Evolutionary conservation across 2,113 vertebrate genomes (phyloP), one percentile per base, ranked within the genome.

Genomic region (Phaethon lepturus): DNA sequence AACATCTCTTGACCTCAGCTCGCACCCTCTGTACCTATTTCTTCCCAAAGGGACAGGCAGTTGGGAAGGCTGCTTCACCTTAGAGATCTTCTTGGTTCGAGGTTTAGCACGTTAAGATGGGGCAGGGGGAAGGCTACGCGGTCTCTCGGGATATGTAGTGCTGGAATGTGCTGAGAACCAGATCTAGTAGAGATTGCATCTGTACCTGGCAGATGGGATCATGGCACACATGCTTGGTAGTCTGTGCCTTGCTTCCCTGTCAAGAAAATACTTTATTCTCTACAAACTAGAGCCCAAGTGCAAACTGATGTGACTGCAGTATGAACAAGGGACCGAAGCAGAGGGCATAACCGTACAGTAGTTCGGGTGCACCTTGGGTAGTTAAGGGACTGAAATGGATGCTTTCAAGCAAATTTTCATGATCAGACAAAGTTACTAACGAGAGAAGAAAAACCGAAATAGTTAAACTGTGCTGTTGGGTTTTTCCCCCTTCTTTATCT

Each of bases 281-380:
- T 75, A 26, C 26, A 40, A 47, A 42, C 6, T 22, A 55, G 17
- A 93, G 56, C 13, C 35, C 10, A 33, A 62, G 59, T 23, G n/a
- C 60, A 62, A 69, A 23, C 10, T 31, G 80, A 14, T 17, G 17
- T 45, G 63, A 17, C 44, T 26, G 60, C 52, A 76, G 35, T 0
- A 0, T 29, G 52, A 74, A 29, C 0, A 3, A 17, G 10, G 38
- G 68, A 28, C 47, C 1, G 31, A 44, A 22, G 14, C 11, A 6
- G 29, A 35, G 19, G 31, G 53, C 2, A 2, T 18, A 9, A 49
- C 6, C 2, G 40, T n/a, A 5, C 1, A 40, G 35, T 49, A 31
- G 40, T 20, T 78, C 28, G 50, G 31, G 24, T 71, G 68, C 22
- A 22, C 50, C n/a, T 69, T 0, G 0, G 24, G 28, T 53, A 67